Conservation (phyloP, 1,140 invertebrate species). For the Riptortus pedestris region DNA sequence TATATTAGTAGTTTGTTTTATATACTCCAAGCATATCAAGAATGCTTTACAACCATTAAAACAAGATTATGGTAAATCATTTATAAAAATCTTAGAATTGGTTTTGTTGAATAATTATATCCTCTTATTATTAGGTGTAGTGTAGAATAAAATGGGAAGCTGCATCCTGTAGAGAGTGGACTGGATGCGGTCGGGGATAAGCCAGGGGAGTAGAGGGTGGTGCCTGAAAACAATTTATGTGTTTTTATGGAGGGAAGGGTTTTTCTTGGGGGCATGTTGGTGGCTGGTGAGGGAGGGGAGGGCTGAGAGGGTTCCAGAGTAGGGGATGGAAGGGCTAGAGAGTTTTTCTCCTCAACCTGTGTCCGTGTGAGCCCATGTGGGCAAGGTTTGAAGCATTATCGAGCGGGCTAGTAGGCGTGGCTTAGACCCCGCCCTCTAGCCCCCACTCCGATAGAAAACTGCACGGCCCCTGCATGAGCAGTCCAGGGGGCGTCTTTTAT, state of each 20-base stretch:
- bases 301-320: neutral
- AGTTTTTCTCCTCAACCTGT: constrained; percentile 10
- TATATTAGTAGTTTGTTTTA: too few species aligned
- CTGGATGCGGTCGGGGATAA: too few species aligned
- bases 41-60: too few species aligned
- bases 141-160: too few species aligned
- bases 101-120: too few species aligned
- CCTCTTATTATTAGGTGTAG: too few species aligned
- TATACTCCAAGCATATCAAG: too few species aligned
- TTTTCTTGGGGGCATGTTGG: constrained; percentile 13
- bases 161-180: too few species aligned
- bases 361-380: neutral
- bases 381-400: constrained; percentile 3
- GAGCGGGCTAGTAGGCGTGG: neutral
- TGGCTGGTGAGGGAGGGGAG: neutral
- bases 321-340: neutral
- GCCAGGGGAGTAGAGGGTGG: neutral
- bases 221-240: constrained; percentile 18
- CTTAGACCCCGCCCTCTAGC: neutral
- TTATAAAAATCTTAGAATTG: too few species aligned
- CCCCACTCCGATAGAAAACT: constrained; percentile 6
- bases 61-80: too few species aligned
- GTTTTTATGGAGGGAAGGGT: constrained; percentile 17
- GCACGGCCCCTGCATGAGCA: neutral
- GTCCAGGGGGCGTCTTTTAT: neutral